A percentile compares a stretch with the other conserved stretches of the same genome.
Evolutionary conservation across 2,797 vertebrate genomes (phyloP).

Genomic region (Sparus aurata): DNA sequence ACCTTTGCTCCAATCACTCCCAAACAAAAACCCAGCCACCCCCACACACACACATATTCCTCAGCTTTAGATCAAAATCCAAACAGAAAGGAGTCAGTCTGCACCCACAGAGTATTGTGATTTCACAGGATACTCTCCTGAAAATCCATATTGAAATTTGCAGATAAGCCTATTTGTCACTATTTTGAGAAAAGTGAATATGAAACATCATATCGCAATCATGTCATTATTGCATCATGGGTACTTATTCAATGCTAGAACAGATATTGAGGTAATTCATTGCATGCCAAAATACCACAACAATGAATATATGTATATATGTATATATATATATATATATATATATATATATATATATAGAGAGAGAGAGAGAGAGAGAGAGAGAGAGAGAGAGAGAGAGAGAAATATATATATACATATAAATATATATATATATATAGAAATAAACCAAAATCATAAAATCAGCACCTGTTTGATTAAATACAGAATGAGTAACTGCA

Average conservation of each 20-base stretch:
- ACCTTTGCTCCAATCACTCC: conserved; percentile 12
- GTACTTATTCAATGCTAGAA: background rate
- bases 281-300: too few species aligned
- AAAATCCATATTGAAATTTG: background rate
- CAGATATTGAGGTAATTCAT: background rate
- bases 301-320: too few species aligned
- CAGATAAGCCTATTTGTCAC: too few species aligned
- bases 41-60: conserved; percentile 5
- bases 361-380: too few species aligned
- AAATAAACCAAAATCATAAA: background rate
- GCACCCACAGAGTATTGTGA: conserved; percentile 7
- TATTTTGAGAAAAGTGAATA: background rate
- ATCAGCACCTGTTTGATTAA: background rate
- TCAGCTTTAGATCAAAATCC: conserved; percentile 9
- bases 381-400: too few species aligned
- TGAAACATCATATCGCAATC: background rate
- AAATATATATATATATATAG: too few species aligned
- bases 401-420: too few species aligned
- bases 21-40: conserved; percentile 23
- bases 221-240: background rate
- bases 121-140: conserved; percentile 5
- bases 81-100: conserved; percentile 1
- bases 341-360: too few species aligned
- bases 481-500: background rate
- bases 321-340: too few species aligned